Conservation (phyloP, 2,888 invertebrate genomes). For the Melanchra persicariae region DNA sequence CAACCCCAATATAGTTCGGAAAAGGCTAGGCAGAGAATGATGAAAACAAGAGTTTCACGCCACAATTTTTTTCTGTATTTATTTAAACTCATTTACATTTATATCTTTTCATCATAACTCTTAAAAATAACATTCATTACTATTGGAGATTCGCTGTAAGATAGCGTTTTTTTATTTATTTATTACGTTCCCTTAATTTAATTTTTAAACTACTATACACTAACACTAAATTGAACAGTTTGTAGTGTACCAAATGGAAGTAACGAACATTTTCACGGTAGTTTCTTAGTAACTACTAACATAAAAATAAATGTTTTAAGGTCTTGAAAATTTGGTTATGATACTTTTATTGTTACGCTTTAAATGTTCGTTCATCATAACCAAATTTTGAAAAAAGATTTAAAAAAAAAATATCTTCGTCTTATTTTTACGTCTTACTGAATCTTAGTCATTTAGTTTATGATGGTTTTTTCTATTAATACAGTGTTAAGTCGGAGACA, state of each 20-base stretch:
- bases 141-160: conserved; percentile 27
- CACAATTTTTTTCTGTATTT: not conserved
- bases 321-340: no score
- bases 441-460: not conserved
- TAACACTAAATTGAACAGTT: conserved; percentile 26
- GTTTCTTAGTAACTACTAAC: conserved; percentile 6
- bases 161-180: not conserved
- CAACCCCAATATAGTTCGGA: not conserved
- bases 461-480: not conserved
- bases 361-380: no score
- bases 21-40: not conserved
- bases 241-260: conserved; percentile 43
- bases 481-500: no score
- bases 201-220: not conserved
- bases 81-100: conserved; percentile 1
- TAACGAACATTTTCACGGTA: conserved; percentile 20
- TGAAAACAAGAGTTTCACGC: no score
- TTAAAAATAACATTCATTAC: not conserved
- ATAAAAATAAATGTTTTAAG: not conserved
- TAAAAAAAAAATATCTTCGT: not conserved
- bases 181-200: not conserved
- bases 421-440: no score
- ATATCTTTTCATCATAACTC: not conserved
- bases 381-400: not conserved
- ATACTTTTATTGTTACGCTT: no score